Conservation (phyloP, 2,113 vertebrate genomes). For the Lophius piscatorius region DNA sequence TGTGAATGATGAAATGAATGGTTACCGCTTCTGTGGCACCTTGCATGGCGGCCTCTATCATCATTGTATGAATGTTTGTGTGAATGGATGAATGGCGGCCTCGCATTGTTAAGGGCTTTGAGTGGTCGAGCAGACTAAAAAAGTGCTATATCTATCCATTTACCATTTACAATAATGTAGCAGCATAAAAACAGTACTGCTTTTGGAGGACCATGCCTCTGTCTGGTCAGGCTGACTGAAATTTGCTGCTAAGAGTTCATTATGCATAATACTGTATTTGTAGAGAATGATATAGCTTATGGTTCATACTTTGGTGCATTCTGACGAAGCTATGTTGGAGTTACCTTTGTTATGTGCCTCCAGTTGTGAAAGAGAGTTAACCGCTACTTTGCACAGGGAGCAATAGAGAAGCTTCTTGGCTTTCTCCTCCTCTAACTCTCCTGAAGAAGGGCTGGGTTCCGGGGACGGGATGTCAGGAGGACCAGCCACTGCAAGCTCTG, state of each 20-base stretch:
- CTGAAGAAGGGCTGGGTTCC: slow-evolving; percentile 61
- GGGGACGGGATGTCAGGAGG: slow-evolving; percentile 64
- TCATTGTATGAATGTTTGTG: too few species aligned
- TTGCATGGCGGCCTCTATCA: too few species aligned
- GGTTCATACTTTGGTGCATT: not conserved
- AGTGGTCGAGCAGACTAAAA: too few species aligned
- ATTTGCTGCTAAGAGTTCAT: not conserved
- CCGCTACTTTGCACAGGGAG: slow-evolving; percentile 91
- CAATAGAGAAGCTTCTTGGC: slow-evolving; percentile 92
- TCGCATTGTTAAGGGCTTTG: too few species aligned
- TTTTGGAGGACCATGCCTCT: too few species aligned
- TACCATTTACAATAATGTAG: too few species aligned
- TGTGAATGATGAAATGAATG: too few species aligned
- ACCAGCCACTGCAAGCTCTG: slow-evolving; percentile 41
- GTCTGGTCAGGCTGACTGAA: too few species aligned
- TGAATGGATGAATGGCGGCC: too few species aligned
- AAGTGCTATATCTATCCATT: too few species aligned
- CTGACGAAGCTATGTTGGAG: not conserved
- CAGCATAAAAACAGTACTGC: too few species aligned
- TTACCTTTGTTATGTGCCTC: slow-evolving; percentile 95
- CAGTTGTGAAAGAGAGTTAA: slow-evolving; percentile 92
- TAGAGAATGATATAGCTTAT: not conserved
- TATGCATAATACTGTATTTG: slow-evolving; percentile 1
- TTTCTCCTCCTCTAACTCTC: slow-evolving; percentile 88
- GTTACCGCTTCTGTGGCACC: too few species aligned